Base-by-base conservation (phyloP, 2,797 vertebrate genomes). In the Coracias cyanogaster region DNA sequence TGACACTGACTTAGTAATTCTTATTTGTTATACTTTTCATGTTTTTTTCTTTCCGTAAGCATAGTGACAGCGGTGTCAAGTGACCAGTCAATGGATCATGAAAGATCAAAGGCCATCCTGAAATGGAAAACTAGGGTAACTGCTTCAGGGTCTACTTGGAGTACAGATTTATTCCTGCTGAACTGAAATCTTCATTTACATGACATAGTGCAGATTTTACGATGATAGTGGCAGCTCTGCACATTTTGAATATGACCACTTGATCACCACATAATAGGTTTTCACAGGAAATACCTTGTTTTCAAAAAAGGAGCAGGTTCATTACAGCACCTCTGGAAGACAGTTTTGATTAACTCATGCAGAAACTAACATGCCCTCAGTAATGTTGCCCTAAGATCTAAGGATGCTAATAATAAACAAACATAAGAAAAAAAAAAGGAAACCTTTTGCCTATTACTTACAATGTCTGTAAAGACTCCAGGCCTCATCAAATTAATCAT, bases 401-500 rank as follows among this genome's bases (percentile, higher is more conserved):
- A 46, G 48, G 82, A 65, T 0, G 4, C 13, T 76, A 58, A 74
- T 31, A 60, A 48, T 65, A 71, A 46, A 43, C 14, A 43, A 43
- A 20, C 45, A 46, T 18, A 18, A 46, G 19, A 18, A 83, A 64
- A 80, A 77, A 61, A n/a, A 10, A 31, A 7, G 2, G 49, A 87
- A 18, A 31, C 1, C 19, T 64, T 88, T 91, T 90, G 49, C 14
- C 89, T 92, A 31, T 73, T 96, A 98, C 99, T 98, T 97, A 99
- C 99, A 15, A 98, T 97, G 91, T 99, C 98, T 19, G 98, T 98
- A 97, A 99, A 99, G 96, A 98, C 93, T 84, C 99, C 99, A 6
- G 99, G 99, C 92, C 99, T 99, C 99, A 99, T 99, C 82, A 99
- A 96, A 98, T 99, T 99, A 49, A 98, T 99, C 98, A 99, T 99